phyloP scores from a whole-genome alignment of 1,140 invertebrate genomes.

The Caerostris extrusa region DNA sequence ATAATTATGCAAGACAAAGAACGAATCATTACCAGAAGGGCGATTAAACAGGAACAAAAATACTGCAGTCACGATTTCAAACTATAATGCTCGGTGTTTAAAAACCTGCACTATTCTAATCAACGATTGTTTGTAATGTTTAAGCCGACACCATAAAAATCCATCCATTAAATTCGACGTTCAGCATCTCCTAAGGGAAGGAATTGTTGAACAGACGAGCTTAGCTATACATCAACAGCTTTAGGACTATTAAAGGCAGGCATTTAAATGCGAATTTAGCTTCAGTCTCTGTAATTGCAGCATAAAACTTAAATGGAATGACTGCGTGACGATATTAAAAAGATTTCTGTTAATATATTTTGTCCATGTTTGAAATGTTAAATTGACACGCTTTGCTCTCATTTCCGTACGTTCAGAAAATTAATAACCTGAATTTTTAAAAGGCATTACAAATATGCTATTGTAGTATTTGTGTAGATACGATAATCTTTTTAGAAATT shows the following conservation, averaged over 20 bases:
- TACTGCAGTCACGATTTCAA: constrained; percentile 37
- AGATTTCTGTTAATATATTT: neutral
- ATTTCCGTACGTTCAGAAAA: neutral
- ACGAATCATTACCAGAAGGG: neutral
- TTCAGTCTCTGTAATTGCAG: constrained; percentile 10
- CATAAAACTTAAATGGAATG: constrained; percentile 12
- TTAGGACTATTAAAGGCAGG: neutral
- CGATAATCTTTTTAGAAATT: too few relatives aligned
- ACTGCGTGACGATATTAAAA: neutral
- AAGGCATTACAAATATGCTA: too few relatives aligned
- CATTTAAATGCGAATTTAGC: constrained; percentile 2
- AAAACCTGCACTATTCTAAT: neutral
- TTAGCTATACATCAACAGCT: neutral
- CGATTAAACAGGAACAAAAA: constrained; percentile 13
- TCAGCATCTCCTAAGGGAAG: neutral
- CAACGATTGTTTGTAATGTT: constrained; percentile 14
- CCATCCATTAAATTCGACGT: constrained; percentile 10
- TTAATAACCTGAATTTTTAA: too few relatives aligned
- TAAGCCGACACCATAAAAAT: constrained; percentile 28
- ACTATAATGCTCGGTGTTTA: neutral
- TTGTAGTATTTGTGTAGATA: too few relatives aligned
- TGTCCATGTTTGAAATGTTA: neutral
- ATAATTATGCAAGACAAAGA: constrained; percentile 22
- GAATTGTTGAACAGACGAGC: neutral
- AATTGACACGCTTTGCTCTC: neutral